Base-by-base conservation (phyloP, 2,797 vertebrate genomes). In the Falco naumanni region DNA sequence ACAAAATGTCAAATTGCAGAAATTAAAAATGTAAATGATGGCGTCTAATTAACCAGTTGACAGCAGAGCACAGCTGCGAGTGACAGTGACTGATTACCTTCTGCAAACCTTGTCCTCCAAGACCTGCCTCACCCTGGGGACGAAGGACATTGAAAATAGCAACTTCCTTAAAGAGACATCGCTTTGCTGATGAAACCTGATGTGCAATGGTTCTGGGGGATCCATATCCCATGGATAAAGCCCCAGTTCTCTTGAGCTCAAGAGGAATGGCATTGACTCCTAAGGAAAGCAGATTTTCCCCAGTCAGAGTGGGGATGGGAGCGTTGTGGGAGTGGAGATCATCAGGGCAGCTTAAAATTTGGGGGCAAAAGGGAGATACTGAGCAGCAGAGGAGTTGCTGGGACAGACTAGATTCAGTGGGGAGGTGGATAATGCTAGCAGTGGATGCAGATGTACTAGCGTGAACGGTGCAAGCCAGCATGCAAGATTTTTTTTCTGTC, bases 21-120 rank as follows among this genome's bases (percentile, higher is more conserved):
- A 99, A 99, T 99, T 98, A 99, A 99, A 99, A 98, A 99, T 99
- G 99, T 98, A 99, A 99, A 99, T 99, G 98, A 98, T 97, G 98
- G 97, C 31, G 96, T 98, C 99, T 99, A 99, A 99, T 99, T 99
- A 99, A 98, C 98, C 98, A 98, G 98, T 98, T 99, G 98, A 99
- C 98, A 98, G 98, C 97, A 96, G 98, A 97, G 98, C 98, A 98
- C 99, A 99, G 99, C 98, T 99, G 99, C 98, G 82, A 97, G 97
- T 98, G 99, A 99, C 99, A 99, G 98, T 99, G 99, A 99, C 98
- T 98, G 99, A 99, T 99, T 99, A 98, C 98, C 97, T 98, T 98
- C 98, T 93, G 94, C 97, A 97, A 98, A 96, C 97, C 90, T 97
- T 97, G 96, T 94, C 97, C 97, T 96, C 95, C 89, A 84, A 95